These are phyloP conservation scores for Petromus typicus DNA, from an alignment of 2,113 vertebrate genomes.

Conservation along the genomic window DNA sequence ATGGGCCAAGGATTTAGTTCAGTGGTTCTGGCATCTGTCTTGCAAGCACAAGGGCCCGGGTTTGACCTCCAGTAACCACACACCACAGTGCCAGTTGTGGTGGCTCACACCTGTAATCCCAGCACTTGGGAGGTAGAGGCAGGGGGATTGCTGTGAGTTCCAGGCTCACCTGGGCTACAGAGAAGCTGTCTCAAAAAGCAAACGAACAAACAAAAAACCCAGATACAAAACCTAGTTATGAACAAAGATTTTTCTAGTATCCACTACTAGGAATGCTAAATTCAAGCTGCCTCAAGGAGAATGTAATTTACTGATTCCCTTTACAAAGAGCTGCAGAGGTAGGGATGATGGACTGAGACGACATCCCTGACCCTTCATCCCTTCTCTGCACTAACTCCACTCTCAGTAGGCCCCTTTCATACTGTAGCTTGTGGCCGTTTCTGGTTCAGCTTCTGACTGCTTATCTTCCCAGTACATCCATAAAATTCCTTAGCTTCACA, in stretches of 20 bases:
- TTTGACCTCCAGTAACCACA: too few relatives aligned
- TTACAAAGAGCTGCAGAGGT: neutral
- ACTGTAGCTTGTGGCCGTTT: neutral
- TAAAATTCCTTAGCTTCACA: neutral
- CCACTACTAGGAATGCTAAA: neutral
- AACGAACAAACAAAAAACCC: too few relatives aligned
- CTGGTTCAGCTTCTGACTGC: neutral
- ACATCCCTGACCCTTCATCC: neutral
- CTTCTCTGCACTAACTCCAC: neutral
- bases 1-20: too few relatives aligned
- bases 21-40: too few relatives aligned
- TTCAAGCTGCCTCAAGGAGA: neutral
- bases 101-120: too few relatives aligned
- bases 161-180: too few relatives aligned
- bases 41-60: too few relatives aligned
- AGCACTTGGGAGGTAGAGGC: too few relatives aligned
- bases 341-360: neutral
- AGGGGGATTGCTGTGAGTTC: too few relatives aligned
- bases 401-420: neutral
- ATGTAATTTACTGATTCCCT: neutral
- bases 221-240: neutral
- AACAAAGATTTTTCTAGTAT: neutral
- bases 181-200: too few relatives aligned
- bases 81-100: too few relatives aligned
- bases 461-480: conserved; percentile 6